These are phyloP conservation scores for Octomys mimax DNA, from an alignment of 2,797 vertebrate genomes.

Conservation along the genomic window DNA sequence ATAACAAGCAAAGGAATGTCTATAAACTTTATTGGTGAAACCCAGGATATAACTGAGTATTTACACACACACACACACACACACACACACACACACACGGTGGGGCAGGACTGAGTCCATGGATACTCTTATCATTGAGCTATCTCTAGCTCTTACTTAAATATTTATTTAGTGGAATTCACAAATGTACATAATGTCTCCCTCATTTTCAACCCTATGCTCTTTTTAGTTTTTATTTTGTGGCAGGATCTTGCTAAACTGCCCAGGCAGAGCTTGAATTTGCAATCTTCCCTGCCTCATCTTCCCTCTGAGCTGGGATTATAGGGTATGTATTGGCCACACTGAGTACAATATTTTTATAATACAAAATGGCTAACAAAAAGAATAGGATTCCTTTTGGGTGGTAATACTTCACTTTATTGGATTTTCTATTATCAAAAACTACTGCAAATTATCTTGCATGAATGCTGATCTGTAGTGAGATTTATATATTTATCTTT, in stretches of 20 bases:
- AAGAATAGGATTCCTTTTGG: conserved; percentile 11
- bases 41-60: not conserved
- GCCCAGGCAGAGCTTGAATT: not conserved
- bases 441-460: conserved; percentile 10
- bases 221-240: not conserved
- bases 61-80: not conserved
- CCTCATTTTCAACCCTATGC: not conserved
- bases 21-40: not conserved
- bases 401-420: not conserved
- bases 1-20: conserved; percentile 11
- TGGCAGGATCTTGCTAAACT: not conserved
- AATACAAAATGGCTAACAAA: conserved; percentile 25
- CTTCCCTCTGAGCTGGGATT: not conserved
- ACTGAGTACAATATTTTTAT: not conserved
- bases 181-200: not conserved
- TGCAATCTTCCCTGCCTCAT: not conserved
- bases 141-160: not conserved
- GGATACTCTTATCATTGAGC: not conserved
- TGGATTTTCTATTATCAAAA: conserved; percentile 50
- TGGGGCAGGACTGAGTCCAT: not conserved
- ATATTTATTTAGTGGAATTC: not conserved
- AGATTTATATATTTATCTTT: conserved; percentile 59
- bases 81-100: not conserved
- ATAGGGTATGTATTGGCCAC: not conserved
- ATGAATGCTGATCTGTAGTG: conserved; percentile 22